phyloP scores from a whole-genome alignment of 2,797 vertebrate genomes.

The Harpagifer antarcticus region DNA sequence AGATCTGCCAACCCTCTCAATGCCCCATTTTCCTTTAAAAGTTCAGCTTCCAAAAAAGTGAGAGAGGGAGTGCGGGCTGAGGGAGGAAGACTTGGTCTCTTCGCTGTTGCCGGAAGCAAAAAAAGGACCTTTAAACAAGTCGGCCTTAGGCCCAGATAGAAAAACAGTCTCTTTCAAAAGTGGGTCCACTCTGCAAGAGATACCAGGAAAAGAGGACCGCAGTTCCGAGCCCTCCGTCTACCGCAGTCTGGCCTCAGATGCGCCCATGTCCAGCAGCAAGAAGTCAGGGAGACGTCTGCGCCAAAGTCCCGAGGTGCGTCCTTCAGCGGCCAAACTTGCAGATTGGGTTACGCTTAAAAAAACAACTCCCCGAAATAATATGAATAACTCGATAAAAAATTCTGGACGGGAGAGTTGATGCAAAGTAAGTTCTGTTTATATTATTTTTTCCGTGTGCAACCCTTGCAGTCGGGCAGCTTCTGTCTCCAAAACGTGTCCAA shows the following conservation, averaged over 20 bases:
- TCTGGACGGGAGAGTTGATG: conserved; percentile 54
- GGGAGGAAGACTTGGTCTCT: conserved; percentile 82
- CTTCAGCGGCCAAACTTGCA: conserved; percentile 67
- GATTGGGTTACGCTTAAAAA: conserved; percentile 48
- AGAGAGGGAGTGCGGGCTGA: conserved; percentile 77
- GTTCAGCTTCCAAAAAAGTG: conserved; percentile 85
- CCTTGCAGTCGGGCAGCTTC: conserved; percentile 55
- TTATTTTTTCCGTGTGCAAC: conserved; percentile 48
- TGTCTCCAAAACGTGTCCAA: conserved; percentile 77
- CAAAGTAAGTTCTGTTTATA: conserved; percentile 74
- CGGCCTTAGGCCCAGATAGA: conserved; percentile 79
- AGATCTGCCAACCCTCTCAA: conserved; percentile 88
- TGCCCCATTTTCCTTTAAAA: conserved; percentile 89
- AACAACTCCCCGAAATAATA: conserved; percentile 37
- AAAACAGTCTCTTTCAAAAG: conserved; percentile 72
- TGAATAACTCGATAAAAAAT: conserved; percentile 26
- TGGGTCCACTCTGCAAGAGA: conserved; percentile 73
- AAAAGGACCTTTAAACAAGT: conserved; percentile 83
- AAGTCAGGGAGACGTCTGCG: conserved; percentile 72
- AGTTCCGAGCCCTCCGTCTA: conserved; percentile 59
- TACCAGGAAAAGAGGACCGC: conserved; percentile 59
- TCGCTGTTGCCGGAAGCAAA: conserved; percentile 87
- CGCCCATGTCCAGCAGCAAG: conserved; percentile 71
- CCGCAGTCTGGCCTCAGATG: conserved; percentile 65
- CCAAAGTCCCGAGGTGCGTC: conserved; percentile 75